Conservation (phyloP, 2,888 invertebrate genomes). For the Andrena marginata region DNA sequence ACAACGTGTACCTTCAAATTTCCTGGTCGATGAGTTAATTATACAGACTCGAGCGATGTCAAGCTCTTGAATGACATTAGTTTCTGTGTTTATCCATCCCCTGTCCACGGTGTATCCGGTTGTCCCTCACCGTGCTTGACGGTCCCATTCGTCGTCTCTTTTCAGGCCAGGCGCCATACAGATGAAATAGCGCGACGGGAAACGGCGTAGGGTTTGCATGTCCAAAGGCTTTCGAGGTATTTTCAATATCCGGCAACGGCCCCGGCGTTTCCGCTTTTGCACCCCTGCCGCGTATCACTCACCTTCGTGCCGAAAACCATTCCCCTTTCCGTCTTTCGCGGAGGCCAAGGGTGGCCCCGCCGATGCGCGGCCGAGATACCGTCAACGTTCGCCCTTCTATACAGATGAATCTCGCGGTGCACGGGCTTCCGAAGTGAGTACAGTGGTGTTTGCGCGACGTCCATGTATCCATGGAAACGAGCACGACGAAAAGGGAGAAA, state of each 20-base stretch:
- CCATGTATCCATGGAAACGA: background rate
- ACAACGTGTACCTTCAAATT: constrained; percentile 39
- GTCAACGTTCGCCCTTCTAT: constrained; percentile 41
- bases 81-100: constrained; percentile 45
- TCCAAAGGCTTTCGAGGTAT: constrained; percentile 78
- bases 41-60: constrained; percentile 23
- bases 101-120: background rate
- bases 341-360: constrained; percentile 42
- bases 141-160: constrained; percentile 47
- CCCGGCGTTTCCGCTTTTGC: constrained; percentile 69
- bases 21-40: constrained; percentile 55
- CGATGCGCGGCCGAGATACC: constrained; percentile 55
- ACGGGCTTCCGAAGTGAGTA: background rate
- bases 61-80: constrained; percentile 52
- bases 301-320: constrained; percentile 41
- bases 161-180: constrained; percentile 27
- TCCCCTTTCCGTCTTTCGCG: constrained; percentile 45
- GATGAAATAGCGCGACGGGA: constrained; percentile 66
- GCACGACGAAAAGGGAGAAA: background rate
- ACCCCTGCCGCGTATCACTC: constrained; percentile 42
- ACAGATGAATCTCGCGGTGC: constrained; percentile 9
- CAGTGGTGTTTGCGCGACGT: background rate
- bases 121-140: constrained; percentile 42
- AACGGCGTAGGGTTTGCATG: constrained; percentile 64
- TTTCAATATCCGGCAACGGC: constrained; percentile 81